Conservation (phyloP, 1,140 invertebrate genomes). For the Neodiprion virginianus region DNA sequence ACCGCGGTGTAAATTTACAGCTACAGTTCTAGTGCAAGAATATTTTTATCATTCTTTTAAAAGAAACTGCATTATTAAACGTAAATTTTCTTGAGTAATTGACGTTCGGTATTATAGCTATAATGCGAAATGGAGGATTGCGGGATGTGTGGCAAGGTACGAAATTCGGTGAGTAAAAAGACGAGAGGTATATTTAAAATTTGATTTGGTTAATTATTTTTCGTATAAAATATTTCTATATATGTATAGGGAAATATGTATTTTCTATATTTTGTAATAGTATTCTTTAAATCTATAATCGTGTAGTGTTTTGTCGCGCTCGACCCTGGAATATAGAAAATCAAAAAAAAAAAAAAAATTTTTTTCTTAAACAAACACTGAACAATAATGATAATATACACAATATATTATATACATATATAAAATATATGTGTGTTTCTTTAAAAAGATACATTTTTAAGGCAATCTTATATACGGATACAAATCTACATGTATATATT, state of each 20-base stretch:
- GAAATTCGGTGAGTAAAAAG: background rate
- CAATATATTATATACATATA: too few relatives aligned
- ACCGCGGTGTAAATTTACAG: too few relatives aligned
- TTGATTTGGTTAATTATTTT: slow-evolving; percentile 52
- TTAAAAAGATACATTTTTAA: background rate
- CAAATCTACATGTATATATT: too few relatives aligned
- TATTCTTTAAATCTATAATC: background rate
- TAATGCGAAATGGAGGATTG: too few relatives aligned
- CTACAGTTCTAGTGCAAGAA: too few relatives aligned
- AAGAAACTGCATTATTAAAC: too few relatives aligned
- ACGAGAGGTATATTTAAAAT: slow-evolving; percentile 22
- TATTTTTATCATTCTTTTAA: too few relatives aligned
- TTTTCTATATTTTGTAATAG: slow-evolving; percentile 45
- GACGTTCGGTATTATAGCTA: too few relatives aligned
- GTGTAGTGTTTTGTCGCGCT: background rate
- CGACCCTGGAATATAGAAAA: background rate
- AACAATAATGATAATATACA: too few relatives aligned
- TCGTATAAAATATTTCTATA: slow-evolving; percentile 59
- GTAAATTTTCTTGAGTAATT: too few relatives aligned
- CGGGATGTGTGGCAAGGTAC: too few relatives aligned
- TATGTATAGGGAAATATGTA: slow-evolving; percentile 40
- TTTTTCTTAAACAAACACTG: background rate
- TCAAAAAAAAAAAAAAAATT: too few relatives aligned
- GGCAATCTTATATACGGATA: background rate
- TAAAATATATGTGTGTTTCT: background rate